A percentile compares a stretch with the other conserved stretches of the same genome.
These are phyloP conservation scores for Kryptopterus vitreolus DNA, from an alignment of 2,797 vertebrate genomes.

Conservation along the genomic window DNA sequence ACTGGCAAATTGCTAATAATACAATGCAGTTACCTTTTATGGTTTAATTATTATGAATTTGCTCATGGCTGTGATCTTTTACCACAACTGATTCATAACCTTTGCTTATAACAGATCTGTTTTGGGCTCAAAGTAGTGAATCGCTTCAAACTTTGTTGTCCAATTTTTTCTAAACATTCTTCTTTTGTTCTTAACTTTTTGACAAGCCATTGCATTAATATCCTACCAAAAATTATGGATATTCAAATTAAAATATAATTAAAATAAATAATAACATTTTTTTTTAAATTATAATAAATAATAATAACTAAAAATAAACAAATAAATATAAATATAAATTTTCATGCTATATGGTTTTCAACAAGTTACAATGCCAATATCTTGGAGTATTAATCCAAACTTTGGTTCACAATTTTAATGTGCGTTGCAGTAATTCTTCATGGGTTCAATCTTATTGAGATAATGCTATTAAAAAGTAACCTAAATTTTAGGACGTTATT, in stretches of 20 bases:
- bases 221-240: no score
- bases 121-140: neutral
- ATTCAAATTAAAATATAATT: no score
- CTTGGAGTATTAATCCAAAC: neutral
- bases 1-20: neutral
- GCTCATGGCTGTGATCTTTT: neutral
- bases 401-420: neutral
- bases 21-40: neutral
- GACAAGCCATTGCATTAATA: no score
- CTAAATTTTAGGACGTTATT: neutral
- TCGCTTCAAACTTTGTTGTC: neutral
- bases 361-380: neutral
- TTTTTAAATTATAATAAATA: no score
- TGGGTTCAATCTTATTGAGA: conserved; percentile 36
- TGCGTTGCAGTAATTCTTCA: conserved; percentile 3
- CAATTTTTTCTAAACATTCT: neutral
- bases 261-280: no score
- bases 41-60: neutral
- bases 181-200: neutral
- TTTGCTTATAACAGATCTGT: neutral
- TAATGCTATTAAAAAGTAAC: conserved; percentile 41
- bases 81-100: neutral
- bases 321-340: no score
- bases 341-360: neutral
- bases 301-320: no score